phyloP scores from a whole-genome alignment of 2,113 vertebrate genomes.

The Columbina picui region DNA sequence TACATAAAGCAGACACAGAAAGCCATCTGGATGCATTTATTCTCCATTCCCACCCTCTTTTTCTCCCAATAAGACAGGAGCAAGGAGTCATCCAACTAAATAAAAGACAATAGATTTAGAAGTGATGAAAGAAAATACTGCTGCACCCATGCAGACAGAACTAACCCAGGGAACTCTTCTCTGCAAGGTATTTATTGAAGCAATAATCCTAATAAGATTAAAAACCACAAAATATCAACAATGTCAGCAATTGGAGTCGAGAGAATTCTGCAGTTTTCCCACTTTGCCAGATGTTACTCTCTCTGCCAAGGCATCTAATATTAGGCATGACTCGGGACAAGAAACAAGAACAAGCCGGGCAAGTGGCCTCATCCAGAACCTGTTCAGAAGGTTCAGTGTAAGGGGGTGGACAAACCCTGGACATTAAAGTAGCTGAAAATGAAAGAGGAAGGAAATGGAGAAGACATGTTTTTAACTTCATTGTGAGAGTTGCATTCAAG shows the following conservation, averaged over 20 bases:
- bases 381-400: not conserved
- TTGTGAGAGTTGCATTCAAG: not conserved
- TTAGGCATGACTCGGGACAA: not conserved
- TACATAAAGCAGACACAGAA: slow-evolving; percentile 29
- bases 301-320: not conserved
- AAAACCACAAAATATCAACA: slow-evolving; percentile 28
- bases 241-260: not conserved
- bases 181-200: slow-evolving; percentile 40
- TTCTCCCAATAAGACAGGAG: slow-evolving; percentile 32
- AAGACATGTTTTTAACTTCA: not conserved
- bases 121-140: slow-evolving; percentile 33
- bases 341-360: not conserved
- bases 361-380: not conserved
- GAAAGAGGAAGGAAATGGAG: not conserved
- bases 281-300: not conserved
- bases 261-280: not conserved
- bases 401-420: not conserved
- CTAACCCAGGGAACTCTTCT: not conserved
- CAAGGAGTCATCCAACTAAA: slow-evolving; percentile 9
- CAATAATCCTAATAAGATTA: slow-evolving; percentile 22
- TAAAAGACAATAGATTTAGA: slow-evolving; percentile 29
- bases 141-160: not conserved
- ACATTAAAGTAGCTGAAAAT: not conserved
- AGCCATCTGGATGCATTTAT: slow-evolving; percentile 49
- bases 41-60: slow-evolving; percentile 19